Conservation (phyloP, 2,797 vertebrate species). For the Macropodus opercularis region DNA sequence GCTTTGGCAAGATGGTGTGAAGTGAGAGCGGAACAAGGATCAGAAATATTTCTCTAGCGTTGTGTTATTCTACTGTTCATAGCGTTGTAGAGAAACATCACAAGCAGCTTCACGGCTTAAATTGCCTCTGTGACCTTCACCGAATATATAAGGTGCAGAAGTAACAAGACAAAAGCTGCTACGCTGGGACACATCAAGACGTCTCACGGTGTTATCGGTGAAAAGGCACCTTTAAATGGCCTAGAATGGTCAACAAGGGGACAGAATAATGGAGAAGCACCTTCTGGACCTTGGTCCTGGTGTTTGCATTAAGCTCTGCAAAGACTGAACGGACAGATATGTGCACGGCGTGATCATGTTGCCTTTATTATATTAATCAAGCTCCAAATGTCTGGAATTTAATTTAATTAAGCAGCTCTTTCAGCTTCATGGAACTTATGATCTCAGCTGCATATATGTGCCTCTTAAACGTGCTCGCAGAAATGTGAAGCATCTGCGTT, state of each 20-base stretch:
- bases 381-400: neutral
- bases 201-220: neutral
- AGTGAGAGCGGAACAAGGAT: constrained; percentile 38
- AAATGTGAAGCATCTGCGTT: constrained; percentile 32
- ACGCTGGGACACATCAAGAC: neutral
- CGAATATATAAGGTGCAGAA: constrained; percentile 2
- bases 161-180: constrained; percentile 2
- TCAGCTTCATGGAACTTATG: constrained; percentile 8
- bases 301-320: no score
- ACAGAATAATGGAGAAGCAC: no score
- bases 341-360: neutral
- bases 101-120: constrained; percentile 11
- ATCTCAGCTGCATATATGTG: constrained; percentile 12
- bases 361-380: neutral
- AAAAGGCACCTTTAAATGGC: no score
- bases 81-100: constrained; percentile 3
- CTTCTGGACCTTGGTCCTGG: no score
- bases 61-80: constrained; percentile 20
- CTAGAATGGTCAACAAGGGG: no score
- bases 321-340: neutral
- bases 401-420: neutral
- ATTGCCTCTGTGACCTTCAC: constrained; percentile 13
- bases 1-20: constrained; percentile 45
- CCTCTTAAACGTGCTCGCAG: neutral
- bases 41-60: constrained; percentile 34